Evolutionary conservation across 2,113 vertebrate species (phyloP).

Genomic region (Cyrtonyx montezumae): DNA sequence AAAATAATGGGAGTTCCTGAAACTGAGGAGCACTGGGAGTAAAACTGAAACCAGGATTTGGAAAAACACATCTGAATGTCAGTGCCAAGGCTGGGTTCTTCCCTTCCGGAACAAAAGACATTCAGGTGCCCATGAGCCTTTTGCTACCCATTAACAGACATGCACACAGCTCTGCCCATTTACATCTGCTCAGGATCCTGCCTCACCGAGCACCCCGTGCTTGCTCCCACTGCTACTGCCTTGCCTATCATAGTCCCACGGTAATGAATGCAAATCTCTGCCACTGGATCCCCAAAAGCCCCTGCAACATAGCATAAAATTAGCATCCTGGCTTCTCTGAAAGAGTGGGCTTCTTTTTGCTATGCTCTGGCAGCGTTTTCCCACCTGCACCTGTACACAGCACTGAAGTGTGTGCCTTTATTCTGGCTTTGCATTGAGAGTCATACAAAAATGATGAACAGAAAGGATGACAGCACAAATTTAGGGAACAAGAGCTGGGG

Average conservation of each 20-base stretch:
- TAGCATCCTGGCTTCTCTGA: neutral
- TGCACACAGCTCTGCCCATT: neutral
- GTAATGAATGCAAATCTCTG: neutral
- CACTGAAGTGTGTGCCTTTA: neutral
- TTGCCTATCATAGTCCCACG: neutral
- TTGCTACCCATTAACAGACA: neutral
- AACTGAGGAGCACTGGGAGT: neutral
- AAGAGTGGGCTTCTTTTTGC: neutral
- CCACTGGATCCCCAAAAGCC: neutral
- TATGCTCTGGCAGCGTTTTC: neutral
- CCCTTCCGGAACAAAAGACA: neutral
- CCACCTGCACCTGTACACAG: neutral
- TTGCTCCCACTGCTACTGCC: neutral
- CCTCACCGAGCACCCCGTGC: neutral
- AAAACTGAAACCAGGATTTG: neutral
- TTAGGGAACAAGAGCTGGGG: neutral
- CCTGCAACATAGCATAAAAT: neutral
- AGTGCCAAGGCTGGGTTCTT: neutral
- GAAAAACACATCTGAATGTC: neutral
- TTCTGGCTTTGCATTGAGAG: neutral
- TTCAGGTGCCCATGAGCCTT: neutral
- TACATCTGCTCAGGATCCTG: neutral
- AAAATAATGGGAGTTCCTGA: neutral
- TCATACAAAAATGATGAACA: neutral
- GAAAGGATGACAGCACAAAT: neutral